phyloP scores from a whole-genome alignment of 2,888 invertebrate genomes.

The Prenolepis imparis region DNA sequence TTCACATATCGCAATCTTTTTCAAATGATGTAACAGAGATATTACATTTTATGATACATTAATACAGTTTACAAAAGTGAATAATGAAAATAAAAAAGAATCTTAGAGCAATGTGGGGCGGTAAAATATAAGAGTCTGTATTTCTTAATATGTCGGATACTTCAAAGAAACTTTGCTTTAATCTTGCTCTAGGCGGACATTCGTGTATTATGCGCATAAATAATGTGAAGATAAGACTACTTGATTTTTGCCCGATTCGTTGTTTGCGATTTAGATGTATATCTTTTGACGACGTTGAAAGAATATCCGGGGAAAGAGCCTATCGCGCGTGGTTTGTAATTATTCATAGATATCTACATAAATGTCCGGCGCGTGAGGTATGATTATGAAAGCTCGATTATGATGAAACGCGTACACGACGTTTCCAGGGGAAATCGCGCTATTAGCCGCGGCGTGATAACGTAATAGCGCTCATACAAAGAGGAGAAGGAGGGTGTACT shows the following conservation, averaged over 20 bases:
- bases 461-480: conserved; percentile 44
- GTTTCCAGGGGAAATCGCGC: conserved; percentile 32
- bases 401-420: conserved; percentile 17
- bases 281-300: background rate
- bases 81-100: background rate
- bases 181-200: background rate
- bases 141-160: conserved; percentile 6
- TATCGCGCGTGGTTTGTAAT: conserved; percentile 8
- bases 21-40: background rate
- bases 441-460: conserved; percentile 53
- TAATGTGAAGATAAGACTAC: background rate
- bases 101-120: background rate
- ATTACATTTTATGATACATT: background rate
- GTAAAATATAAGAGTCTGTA: background rate
- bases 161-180: conserved; percentile 30
- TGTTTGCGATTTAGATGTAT: conserved; percentile 5
- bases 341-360: conserved; percentile 32
- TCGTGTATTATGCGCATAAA: background rate
- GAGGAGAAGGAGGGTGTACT: conserved; percentile 52
- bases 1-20: background rate
- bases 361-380: background rate
- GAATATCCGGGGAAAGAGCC: background rate
- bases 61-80: background rate
- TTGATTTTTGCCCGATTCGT: conserved; percentile 23
- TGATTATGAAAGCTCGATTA: conserved; percentile 29